Percentiles rank a stretch among this genome's conserved stretches.
Evolutionary conservation across 2,113 vertebrate genomes (phyloP).

Genomic region (Platanista minor): DNA sequence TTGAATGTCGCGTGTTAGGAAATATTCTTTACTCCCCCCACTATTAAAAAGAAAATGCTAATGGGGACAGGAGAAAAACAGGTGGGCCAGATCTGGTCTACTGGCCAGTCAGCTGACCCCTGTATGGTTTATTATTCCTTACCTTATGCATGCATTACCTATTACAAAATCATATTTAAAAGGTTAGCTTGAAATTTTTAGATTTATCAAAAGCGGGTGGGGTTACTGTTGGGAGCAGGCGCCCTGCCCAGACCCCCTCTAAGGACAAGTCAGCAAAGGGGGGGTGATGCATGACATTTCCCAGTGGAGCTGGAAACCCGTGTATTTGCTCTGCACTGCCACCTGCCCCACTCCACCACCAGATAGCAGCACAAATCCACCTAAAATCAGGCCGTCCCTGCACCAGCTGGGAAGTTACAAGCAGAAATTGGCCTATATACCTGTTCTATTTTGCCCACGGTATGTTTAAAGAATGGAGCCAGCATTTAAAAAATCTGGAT

Average conservation of each 20-base stretch:
- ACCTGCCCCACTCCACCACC: not conserved
- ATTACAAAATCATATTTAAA: not conserved
- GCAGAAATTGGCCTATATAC: not conserved
- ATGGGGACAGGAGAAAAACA: not conserved
- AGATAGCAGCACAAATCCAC: constrained; percentile 41
- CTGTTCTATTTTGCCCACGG: not conserved
- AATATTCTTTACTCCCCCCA: not conserved
- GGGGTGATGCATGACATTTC: fast-evolving
- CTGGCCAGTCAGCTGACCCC: not conserved
- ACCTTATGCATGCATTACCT: not conserved
- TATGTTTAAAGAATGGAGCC: not conserved
- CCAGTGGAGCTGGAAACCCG: not conserved
- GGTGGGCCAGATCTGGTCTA: not conserved
- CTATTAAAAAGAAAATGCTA: not conserved
- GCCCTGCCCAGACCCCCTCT: not conserved
- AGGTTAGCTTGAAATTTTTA: not conserved
- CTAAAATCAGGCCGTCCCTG: not conserved
- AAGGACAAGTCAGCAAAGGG: not conserved
- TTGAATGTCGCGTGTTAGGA: not conserved
- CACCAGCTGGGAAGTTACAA: not conserved
- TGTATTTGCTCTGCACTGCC: not conserved
- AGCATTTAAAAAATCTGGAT: not conserved
- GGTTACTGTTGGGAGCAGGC: not conserved
- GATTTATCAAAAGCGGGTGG: not conserved
- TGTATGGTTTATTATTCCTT: not conserved